Percentiles rank a stretch among this genome's conserved stretches.
phyloP scores from a whole-genome alignment of 2,113 vertebrate species.

The Alaudala cheleensis region DNA sequence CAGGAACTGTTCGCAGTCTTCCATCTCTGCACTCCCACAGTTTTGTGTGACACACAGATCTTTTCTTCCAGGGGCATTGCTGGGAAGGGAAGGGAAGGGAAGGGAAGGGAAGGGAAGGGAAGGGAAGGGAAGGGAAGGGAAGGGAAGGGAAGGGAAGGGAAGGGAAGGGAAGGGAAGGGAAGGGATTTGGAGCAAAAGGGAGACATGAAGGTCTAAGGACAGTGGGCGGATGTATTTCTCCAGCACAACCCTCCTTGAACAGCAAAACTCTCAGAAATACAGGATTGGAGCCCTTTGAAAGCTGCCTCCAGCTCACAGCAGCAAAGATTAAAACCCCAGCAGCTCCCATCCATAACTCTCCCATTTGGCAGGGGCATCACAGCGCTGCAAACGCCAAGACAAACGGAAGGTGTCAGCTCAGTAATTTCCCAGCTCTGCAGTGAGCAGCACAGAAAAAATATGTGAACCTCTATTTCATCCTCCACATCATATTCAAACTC shows the following conservation, averaged over 20 bases:
- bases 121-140: not conserved
- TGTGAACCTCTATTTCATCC: slow-evolving; percentile 7
- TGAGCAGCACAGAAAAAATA: slow-evolving; percentile 43
- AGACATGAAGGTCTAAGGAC: not conserved
- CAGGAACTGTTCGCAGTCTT: not conserved
- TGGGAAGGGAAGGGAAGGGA: no score
- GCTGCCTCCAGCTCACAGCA: not conserved
- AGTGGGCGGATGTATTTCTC: not conserved
- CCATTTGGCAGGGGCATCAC: not conserved
- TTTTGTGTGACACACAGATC: not conserved
- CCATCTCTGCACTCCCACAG: not conserved
- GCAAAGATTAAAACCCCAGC: slow-evolving; percentile 41
- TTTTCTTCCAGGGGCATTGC: not conserved
- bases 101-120: no score
- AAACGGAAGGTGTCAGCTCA: slow-evolving; percentile 57
- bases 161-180: not conserved
- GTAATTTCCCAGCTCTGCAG: slow-evolving; percentile 38
- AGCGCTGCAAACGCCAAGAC: not conserved
- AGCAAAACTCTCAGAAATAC: not conserved
- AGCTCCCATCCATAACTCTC: slow-evolving; percentile 30
- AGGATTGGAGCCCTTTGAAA: not conserved
- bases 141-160: no score
- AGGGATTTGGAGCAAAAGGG: not conserved
- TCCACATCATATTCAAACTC: not conserved
- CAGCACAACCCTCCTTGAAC: not conserved